Evolutionary conservation across 2,113 vertebrate species (phyloP).

Genomic region (Megaleporinus macrocephalus): DNA sequence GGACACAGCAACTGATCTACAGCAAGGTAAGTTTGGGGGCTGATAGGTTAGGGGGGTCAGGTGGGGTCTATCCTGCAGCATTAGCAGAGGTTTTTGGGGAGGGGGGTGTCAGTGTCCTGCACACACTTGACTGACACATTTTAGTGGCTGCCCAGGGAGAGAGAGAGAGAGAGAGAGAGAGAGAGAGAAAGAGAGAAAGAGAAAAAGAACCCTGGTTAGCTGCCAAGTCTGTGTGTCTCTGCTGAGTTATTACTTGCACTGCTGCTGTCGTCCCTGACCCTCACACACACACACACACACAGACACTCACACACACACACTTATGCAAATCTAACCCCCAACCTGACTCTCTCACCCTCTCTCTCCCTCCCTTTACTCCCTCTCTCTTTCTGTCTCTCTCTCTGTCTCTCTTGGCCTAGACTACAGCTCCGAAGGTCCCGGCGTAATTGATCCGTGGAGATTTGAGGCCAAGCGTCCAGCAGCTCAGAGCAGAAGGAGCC

Average conservation of each 20-base stretch:
- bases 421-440: constrained; percentile 26
- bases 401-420: constrained; percentile 5
- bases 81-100: constrained; percentile 9
- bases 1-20: constrained; percentile 23
- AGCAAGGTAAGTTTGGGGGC: too few relatives aligned
- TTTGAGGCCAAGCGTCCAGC: background rate
- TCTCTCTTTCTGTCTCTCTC: background rate
- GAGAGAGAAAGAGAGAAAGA: constrained; percentile 31
- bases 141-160: background rate
- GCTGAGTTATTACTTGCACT: constrained; percentile 53
- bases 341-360: background rate
- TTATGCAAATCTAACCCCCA: constrained; percentile 23
- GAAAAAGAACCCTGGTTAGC: constrained; percentile 21
- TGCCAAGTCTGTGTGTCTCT: constrained; percentile 33
- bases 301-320: constrained; percentile 34
- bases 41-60: background rate
- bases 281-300: constrained; percentile 20
- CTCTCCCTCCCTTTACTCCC: background rate
- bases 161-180: constrained; percentile 13
- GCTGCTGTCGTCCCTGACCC: constrained; percentile 41
- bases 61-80: background rate
- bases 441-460: constrained; percentile 33
- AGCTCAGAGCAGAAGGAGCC: background rate
- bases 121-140: constrained; percentile 24
- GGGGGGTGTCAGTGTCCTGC: constrained; percentile 26